Evolutionary conservation across 2,888 invertebrate genomes (phyloP).

Genomic region (Xanthorhoe designata): DNA sequence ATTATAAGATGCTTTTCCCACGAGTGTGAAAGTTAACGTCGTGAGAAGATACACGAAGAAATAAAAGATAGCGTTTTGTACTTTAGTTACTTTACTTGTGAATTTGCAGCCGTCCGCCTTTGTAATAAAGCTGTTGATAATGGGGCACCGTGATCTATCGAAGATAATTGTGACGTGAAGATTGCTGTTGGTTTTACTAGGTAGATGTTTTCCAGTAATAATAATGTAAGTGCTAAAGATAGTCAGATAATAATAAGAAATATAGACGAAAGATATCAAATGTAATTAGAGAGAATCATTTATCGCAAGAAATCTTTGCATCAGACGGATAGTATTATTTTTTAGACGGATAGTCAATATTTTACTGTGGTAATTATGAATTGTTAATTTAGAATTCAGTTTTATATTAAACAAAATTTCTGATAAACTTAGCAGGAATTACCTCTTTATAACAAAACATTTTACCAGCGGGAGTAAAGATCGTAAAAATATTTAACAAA

Average conservation of each 20-base stretch:
- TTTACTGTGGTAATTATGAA: too few species aligned
- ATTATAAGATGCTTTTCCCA: constrained; percentile 59
- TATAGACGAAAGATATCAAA: not conserved
- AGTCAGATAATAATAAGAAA: not conserved
- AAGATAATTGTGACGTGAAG: constrained; percentile 30
- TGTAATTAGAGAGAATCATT: not conserved
- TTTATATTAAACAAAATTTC: too few species aligned
- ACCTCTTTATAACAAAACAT: too few species aligned
- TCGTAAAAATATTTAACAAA: too few species aligned
- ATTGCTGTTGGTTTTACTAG: constrained; percentile 27
- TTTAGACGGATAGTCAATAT: too few species aligned
- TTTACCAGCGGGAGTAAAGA: too few species aligned
- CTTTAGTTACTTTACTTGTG: constrained; percentile 2
- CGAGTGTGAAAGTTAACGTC: constrained; percentile 65
- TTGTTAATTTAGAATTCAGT: too few species aligned
- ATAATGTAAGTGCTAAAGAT: not conserved
- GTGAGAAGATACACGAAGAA: constrained; percentile 54
- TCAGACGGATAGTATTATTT: too few species aligned
- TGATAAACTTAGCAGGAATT: too few species aligned
- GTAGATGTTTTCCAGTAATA: constrained; percentile 19
- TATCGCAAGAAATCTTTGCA: not conserved
- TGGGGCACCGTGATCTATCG: constrained; percentile 28
- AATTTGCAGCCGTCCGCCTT: constrained; percentile 29
- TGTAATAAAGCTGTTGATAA: constrained; percentile 8
- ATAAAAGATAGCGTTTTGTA: constrained; percentile 29